Base-by-base conservation (phyloP, 2,797 vertebrate genomes). In the Clarias pachynema region DNA sequence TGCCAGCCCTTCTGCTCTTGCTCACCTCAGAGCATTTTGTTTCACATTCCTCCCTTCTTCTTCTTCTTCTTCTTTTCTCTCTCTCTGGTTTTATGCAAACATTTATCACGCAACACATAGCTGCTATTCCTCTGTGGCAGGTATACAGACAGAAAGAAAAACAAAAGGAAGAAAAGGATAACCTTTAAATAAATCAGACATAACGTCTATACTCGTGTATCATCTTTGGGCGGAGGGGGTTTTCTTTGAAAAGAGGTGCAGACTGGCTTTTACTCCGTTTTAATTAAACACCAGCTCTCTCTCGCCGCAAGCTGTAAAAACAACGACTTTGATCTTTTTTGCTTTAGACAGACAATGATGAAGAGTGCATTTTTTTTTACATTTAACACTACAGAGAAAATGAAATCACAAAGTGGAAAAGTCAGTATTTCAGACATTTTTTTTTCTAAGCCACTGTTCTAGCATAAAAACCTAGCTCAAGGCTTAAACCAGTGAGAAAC, bases 301-400 rank as follows among this genome's bases (percentile, higher is more conserved):
- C 78, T 59, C 10, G 60, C 86, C 12, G 62, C 74, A 84, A 89
- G 85, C 79, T 90, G 84, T 92, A 90, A 88, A 89, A 89, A 81
- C 81, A 66, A 86, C 7, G 44, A 83, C 92, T 93, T 92, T 93
- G 90, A 93, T 93, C 89, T 83, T 66, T 66, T 2, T 63, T 82
- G 87, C 83, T 85, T 81, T 87, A 59, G 82, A 81, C 79, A 83
- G 69, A 73, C 69, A 85, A 22, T 57, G 24, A 81, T 81, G 65
- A 83, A 85, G 91, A 85, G 83, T 84, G 29, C 79, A 86, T 86
- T 86, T 88, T 53, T 84, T 53, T 84, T 49, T 65, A 82, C 65
- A 68, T 86, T 77, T 56, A 70, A 72, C 75, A 59, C 66, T 66
- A 34, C 44, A 31, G 77, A 37, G 68, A 66, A 80, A 70, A 79